Evolutionary conservation across 2,113 vertebrate species (phyloP).

Genomic region (Brachypteracias leptosomus): DNA sequence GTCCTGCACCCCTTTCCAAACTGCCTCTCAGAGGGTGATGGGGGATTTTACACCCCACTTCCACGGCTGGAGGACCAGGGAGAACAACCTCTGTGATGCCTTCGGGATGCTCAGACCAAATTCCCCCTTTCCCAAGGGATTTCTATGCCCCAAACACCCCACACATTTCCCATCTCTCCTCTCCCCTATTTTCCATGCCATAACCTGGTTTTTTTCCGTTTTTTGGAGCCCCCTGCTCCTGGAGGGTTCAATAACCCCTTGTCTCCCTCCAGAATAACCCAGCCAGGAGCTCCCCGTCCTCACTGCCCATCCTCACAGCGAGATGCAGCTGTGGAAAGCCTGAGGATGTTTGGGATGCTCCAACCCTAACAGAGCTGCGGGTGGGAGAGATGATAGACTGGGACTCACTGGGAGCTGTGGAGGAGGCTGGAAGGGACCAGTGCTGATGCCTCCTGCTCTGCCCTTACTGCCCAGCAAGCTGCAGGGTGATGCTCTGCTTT

Average conservation of each 20-base stretch:
- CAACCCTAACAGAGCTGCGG: background rate
- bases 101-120: fast-evolving
- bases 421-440: background rate
- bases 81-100: fast-evolving
- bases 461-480: background rate
- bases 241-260: background rate
- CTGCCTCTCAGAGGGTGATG: fast-evolving
- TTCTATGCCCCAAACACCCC: background rate
- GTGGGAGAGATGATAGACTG: fast-evolving
- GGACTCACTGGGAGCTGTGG: background rate
- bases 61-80: fast-evolving
- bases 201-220: background rate
- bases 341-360: background rate
- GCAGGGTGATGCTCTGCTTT: background rate
- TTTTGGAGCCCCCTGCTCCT: background rate
- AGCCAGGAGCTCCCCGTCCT: background rate
- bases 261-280: background rate
- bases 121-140: background rate
- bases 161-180: fast-evolving
- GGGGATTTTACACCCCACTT: background rate
- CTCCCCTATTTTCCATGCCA: background rate
- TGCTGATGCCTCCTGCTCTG: fast-evolving
- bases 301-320: fast-evolving
- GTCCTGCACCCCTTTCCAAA: fast-evolving
- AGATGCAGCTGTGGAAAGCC: background rate